Evolutionary conservation across 2,797 vertebrate genomes (phyloP).

Genomic region (Bryconaethiops microstoma): DNA sequence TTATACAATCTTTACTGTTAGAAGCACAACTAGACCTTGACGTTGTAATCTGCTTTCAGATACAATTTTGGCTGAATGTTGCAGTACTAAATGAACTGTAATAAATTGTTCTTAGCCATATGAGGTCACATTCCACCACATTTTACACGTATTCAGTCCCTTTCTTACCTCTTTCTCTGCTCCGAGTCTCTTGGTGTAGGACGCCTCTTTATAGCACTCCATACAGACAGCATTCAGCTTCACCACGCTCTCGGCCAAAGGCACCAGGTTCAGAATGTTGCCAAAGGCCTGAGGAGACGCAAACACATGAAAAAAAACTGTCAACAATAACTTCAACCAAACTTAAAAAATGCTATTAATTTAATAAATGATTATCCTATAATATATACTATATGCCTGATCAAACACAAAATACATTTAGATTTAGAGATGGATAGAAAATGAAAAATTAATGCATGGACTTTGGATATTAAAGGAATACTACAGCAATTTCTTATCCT

Average conservation of each 20-base stretch:
- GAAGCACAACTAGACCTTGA: background rate
- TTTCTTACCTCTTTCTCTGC: constrained; percentile 87
- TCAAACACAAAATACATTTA: background rate
- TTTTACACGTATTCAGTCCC: background rate
- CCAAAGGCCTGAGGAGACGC: constrained; percentile 84
- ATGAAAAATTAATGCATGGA: no score
- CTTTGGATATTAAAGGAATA: no score
- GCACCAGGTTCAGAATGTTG: constrained; percentile 90
- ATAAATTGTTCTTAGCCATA: background rate
- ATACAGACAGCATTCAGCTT: constrained; percentile 96
- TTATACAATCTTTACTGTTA: background rate
- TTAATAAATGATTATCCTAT: no score
- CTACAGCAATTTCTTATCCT: no score
- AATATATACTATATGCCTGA: no score
- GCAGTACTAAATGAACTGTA: background rate
- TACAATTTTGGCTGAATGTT: background rate
- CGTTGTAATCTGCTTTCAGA: background rate
- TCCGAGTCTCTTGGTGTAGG: constrained; percentile 95
- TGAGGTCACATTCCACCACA: background rate
- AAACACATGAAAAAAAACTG: constrained; percentile 3
- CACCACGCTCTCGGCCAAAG: constrained; percentile 93
- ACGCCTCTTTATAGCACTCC: constrained; percentile 92
- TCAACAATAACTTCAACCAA: background rate
- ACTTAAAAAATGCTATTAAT: no score
- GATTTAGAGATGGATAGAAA: no score